Percentiles rank a stretch among this genome's conserved stretches.
phyloP scores from a whole-genome alignment of 2,113 vertebrate species.

The Lepus americanus region DNA sequence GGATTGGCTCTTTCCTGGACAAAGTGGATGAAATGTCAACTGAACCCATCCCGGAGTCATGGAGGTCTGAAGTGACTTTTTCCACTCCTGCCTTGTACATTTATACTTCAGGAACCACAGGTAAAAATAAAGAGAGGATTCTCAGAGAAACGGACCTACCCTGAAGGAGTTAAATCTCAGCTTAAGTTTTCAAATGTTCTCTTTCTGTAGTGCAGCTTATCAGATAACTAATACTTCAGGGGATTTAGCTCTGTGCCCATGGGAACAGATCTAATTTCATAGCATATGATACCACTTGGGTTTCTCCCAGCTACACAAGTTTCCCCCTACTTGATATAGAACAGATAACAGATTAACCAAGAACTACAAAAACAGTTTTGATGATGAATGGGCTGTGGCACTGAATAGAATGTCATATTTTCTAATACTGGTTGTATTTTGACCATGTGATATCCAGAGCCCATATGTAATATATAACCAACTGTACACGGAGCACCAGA shows the following conservation, averaged over 20 bases:
- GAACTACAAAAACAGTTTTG: slow-evolving; percentile 31
- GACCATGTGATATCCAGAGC: neutral
- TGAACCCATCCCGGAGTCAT: slow-evolving; percentile 84
- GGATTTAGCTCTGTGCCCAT: slow-evolving; percentile 53
- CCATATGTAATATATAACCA: neutral
- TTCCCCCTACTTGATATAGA: neutral
- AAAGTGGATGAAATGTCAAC: slow-evolving; percentile 88
- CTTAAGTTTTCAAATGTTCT: slow-evolving; percentile 49
- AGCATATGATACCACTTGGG: neutral
- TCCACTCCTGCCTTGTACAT: slow-evolving; percentile 92
- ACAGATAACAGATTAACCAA: slow-evolving; percentile 1
- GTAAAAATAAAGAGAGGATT: slow-evolving; percentile 81
- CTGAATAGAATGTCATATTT: neutral
- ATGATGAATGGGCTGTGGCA: slow-evolving; percentile 14
- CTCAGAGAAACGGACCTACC: neutral
- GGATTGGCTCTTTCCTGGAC: slow-evolving; percentile 88
- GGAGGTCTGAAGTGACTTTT: slow-evolving; percentile 89
- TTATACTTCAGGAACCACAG: slow-evolving; percentile 95
- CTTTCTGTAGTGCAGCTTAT: slow-evolving; percentile 58
- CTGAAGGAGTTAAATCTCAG: slow-evolving; percentile 14
- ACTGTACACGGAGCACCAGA: neutral
- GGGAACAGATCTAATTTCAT: slow-evolving; percentile 66
- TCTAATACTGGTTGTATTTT: slow-evolving; percentile 20
- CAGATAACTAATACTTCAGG: slow-evolving; percentile 48
- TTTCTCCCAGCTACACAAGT: neutral